Evolutionary conservation across 2,113 vertebrate species (phyloP).

Genomic region (Cheilinus undulatus): DNA sequence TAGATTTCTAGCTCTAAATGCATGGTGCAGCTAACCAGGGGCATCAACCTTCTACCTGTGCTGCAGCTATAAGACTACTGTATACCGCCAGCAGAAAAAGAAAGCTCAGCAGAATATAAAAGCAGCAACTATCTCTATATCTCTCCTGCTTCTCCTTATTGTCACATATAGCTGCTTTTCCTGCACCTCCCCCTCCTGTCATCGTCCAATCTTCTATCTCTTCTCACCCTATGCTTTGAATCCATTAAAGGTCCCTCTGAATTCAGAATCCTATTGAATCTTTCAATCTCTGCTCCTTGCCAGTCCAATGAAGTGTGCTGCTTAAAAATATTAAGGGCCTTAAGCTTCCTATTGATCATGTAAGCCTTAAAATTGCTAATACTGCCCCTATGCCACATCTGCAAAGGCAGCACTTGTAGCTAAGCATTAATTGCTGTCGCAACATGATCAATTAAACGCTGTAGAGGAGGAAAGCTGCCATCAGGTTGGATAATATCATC

Average conservation of each 20-base stretch:
- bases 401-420: constrained; percentile 20
- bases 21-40: constrained; percentile 20
- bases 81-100: constrained; percentile 28
- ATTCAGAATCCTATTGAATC: constrained; percentile 18
- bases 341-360: constrained; percentile 5
- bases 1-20: constrained; percentile 35
- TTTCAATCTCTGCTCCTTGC: not conserved
- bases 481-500: constrained; percentile 23
- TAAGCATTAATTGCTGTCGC: constrained; percentile 28
- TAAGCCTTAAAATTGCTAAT: constrained; percentile 19
- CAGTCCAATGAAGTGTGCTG: constrained; percentile 15
- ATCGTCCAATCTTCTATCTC: constrained; percentile 15
- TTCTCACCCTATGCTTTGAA: constrained; percentile 1
- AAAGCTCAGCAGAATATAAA: constrained; percentile 45
- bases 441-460: constrained; percentile 23
- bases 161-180: not conserved
- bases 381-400: constrained; percentile 7
- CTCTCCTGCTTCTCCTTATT: constrained; percentile 16
- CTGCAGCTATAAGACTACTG: constrained; percentile 36
- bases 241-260: constrained; percentile 17
- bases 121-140: constrained; percentile 12
- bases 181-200: not conserved
- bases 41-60: constrained; percentile 34
- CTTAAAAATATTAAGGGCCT: constrained; percentile 11
- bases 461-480: constrained; percentile 8